Percentiles rank a stretch among this genome's conserved stretches.
These are phyloP conservation scores for Polydrusus tereticollis DNA, from an alignment of 2,888 invertebrate species.

Conservation along the genomic window DNA sequence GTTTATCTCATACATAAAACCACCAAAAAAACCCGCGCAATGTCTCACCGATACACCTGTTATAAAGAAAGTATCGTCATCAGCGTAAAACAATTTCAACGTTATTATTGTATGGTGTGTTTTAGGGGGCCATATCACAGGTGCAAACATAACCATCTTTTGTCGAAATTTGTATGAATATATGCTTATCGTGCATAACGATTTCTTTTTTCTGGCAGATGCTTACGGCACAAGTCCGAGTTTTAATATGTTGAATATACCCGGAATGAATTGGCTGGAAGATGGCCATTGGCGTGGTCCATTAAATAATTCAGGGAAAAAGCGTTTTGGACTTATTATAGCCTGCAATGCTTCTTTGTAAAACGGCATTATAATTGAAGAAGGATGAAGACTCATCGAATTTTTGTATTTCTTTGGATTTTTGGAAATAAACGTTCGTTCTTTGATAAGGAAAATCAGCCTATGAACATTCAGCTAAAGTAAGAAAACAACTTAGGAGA, in stretches of 20 bases:
- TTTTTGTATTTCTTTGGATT: no score
- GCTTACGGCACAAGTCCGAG: constrained; percentile 5
- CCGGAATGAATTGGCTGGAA: not conserved
- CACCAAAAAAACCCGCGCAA: constrained; percentile 2
- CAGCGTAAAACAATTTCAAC: constrained; percentile 38
- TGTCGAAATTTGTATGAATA: constrained; percentile 31
- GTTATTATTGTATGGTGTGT: constrained; percentile 30
- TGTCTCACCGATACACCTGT: constrained; percentile 22
- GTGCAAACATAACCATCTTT: constrained; percentile 32
- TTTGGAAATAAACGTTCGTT: no score
- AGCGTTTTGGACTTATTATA: no score
- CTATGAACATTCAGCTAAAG: no score
- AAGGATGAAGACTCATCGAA: no score
- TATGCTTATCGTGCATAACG: constrained; percentile 14
- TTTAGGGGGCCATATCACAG: constrained; percentile 37
- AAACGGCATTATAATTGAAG: no score
- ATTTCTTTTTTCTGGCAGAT: constrained; percentile 32
- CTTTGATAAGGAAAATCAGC: no score
- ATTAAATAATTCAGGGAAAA: no score
- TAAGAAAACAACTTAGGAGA: no score
- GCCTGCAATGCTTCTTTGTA: no score
- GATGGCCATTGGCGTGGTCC: not conserved
- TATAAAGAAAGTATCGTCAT: constrained; percentile 35
- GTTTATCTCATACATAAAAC: constrained; percentile 1
- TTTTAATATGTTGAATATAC: constrained; percentile 3